Evolutionary conservation across 2,888 invertebrate species (phyloP).

Genomic region (Melitaea athalia): DNA sequence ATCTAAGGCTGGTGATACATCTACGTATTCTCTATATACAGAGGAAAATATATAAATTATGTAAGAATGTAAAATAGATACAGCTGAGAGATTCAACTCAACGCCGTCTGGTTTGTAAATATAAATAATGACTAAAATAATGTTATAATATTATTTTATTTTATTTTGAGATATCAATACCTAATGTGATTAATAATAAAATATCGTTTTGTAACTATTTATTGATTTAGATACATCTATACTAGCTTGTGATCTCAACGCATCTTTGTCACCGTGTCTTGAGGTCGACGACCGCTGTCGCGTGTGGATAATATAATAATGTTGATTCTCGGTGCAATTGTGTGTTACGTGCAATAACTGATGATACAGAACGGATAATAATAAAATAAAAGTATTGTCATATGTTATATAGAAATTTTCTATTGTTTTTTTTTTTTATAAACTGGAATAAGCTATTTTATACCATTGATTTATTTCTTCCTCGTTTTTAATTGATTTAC

Average conservation of each 20-base stretch:
- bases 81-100: constrained; percentile 70
- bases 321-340: constrained; percentile 33
- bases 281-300: not conserved
- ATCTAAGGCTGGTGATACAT: constrained; percentile 76
- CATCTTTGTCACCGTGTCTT: constrained; percentile 23
- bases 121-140: constrained; percentile 29
- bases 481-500: constrained; percentile 1
- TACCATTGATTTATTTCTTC: not conserved
- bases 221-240: constrained; percentile 18
- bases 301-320: not conserved
- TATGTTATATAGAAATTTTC: constrained; percentile 5
- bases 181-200: constrained; percentile 4
- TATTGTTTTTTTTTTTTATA: constrained; percentile 5
- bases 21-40: constrained; percentile 58
- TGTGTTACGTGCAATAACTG: constrained; percentile 33
- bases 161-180: constrained; percentile 28
- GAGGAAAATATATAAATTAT: constrained; percentile 51
- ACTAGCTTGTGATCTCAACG: constrained; percentile 37
- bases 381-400: not conserved
- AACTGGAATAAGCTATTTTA: not conserved
- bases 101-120: constrained; percentile 54
- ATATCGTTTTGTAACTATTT: constrained; percentile 13
- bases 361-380: constrained; percentile 13
- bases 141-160: no score
- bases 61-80: constrained; percentile 62